Evolutionary conservation across 2,113 vertebrate species (phyloP).

Genomic region (Cariama cristata): DNA sequence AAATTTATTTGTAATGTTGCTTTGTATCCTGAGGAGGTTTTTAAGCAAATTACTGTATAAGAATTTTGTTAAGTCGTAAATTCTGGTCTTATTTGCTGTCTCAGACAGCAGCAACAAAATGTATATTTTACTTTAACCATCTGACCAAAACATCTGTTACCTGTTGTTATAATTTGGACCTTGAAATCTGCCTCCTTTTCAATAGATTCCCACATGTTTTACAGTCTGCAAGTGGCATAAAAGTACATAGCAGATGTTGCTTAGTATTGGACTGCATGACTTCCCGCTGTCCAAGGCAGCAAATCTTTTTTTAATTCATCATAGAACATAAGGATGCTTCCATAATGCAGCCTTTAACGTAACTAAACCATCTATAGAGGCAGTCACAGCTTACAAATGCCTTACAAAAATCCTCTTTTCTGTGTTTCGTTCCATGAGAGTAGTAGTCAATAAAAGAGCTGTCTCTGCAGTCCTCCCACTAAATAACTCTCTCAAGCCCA

Average conservation of each 20-base stretch:
- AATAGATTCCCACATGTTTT: constrained; percentile 36
- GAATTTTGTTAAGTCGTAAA: constrained; percentile 41
- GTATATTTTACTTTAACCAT: constrained; percentile 52
- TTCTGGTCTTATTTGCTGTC: constrained; percentile 42
- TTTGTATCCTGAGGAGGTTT: not conserved
- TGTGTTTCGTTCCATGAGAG: constrained; percentile 10
- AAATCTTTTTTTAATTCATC: constrained; percentile 66
- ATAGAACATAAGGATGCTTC: constrained; percentile 55
- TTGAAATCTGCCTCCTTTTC: constrained; percentile 14
- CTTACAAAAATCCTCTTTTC: constrained; percentile 7
- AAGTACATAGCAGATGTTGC: constrained; percentile 54
- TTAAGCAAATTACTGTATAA: not conserved
- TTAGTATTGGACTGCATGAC: not conserved
- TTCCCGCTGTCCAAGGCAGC: constrained; percentile 44
- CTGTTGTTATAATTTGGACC: constrained; percentile 44
- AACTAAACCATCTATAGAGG: not conserved
- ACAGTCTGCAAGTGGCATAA: not conserved
- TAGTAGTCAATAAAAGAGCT: constrained; percentile 10
- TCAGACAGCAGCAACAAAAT: constrained; percentile 11
- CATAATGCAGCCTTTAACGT: constrained; percentile 27
- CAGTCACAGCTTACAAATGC: not conserved
- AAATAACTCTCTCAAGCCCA: not conserved
- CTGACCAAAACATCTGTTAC: constrained; percentile 74
- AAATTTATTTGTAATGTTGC: not conserved
- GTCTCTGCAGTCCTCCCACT: not conserved